A percentile compares a stretch with the other conserved stretches of the same genome.
These are phyloP conservation scores for Danio tinwini DNA, from an alignment of 2,797 vertebrate species.

Conservation along the genomic window DNA sequence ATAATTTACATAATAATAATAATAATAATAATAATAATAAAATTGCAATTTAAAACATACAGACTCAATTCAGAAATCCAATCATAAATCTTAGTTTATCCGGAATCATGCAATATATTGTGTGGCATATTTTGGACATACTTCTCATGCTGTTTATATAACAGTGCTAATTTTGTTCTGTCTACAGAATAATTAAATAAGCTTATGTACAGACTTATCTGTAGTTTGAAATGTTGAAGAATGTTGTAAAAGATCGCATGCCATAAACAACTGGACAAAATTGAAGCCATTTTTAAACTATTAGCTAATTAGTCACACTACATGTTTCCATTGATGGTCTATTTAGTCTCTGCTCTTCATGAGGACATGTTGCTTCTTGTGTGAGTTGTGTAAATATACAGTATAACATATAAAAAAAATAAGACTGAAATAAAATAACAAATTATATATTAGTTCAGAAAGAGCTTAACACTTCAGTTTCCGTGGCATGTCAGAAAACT, in stretches of 20 bases:
- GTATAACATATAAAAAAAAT: slow-evolving; percentile 29
- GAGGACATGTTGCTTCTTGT: slow-evolving; percentile 17
- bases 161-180: background rate
- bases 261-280: slow-evolving; percentile 23
- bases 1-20: too few species aligned
- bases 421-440: slow-evolving; percentile 18
- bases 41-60: too few species aligned
- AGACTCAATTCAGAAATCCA: too few species aligned
- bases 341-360: background rate
- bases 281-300: slow-evolving; percentile 23
- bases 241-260: slow-evolving; percentile 18
- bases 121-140: background rate
- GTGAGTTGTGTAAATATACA: background rate
- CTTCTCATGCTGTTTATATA: background rate
- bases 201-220: background rate
- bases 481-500: slow-evolving; percentile 13
- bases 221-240: background rate
- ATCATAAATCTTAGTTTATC: too few species aligned
- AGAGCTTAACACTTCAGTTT: slow-evolving; percentile 14
- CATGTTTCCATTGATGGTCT: slow-evolving; percentile 33
- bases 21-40: too few species aligned
- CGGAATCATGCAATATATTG: background rate
- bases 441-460: background rate
- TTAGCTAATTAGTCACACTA: slow-evolving; percentile 15
- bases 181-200: background rate